Evolutionary conservation across 2,888 invertebrate genomes (phyloP).

Genomic region (Limnephilus lunatus): DNA sequence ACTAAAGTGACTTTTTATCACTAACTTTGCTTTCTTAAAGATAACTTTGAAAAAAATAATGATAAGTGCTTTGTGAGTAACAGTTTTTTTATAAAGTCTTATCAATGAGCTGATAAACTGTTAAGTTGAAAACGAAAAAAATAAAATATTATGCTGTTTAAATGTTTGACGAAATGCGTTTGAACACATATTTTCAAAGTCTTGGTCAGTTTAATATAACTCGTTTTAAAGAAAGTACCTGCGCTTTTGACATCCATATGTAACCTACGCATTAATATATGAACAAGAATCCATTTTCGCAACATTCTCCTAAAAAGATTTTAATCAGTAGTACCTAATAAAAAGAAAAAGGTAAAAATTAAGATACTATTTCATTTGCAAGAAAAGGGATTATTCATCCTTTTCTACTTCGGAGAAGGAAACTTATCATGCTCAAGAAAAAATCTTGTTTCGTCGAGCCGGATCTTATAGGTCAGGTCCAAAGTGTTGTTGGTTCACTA

Average conservation of each 20-base stretch:
- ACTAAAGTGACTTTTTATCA: neutral
- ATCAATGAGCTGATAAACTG: too few relatives aligned
- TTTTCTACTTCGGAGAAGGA: neutral
- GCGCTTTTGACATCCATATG: too few relatives aligned
- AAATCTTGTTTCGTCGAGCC: neutral
- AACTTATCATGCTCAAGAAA: neutral
- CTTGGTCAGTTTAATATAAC: too few relatives aligned
- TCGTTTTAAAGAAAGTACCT: too few relatives aligned
- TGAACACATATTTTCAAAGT: too few relatives aligned
- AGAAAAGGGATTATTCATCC: neutral
- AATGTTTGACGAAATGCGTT: too few relatives aligned
- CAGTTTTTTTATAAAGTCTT: neutral
- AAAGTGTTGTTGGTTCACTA: constrained; percentile 47
- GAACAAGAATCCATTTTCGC: neutral
- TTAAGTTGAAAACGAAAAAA: neutral
- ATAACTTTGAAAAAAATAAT: neutral
- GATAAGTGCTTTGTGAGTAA: neutral
- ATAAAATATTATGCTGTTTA: too few relatives aligned
- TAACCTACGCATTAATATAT: neutral
- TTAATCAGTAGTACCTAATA: too few relatives aligned
- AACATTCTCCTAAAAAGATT: neutral
- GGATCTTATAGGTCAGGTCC: constrained; percentile 44
- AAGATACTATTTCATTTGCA: too few relatives aligned
- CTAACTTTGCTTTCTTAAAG: neutral
- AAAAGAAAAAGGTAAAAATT: neutral